phyloP scores from a whole-genome alignment of 1,140 invertebrate species.

The Aleiodes sp. region DNA sequence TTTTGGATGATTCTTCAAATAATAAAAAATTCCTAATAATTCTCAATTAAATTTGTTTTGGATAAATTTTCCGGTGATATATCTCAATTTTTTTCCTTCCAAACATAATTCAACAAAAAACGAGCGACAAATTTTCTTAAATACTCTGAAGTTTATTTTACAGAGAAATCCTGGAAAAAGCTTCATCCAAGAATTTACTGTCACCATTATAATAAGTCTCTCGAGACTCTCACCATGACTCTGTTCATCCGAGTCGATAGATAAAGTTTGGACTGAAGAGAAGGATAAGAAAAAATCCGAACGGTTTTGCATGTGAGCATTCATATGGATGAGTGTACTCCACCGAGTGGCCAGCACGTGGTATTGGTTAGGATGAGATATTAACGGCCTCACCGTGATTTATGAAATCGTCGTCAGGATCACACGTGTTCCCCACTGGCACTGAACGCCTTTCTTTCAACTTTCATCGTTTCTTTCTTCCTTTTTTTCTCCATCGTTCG shows the following conservation, averaged over 20 bases:
- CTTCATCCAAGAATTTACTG: neutral
- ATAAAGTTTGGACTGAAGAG: neutral
- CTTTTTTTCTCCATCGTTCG: slow-evolving; percentile 22
- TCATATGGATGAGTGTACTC: slow-evolving; percentile 18
- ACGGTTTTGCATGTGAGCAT: slow-evolving; percentile 7
- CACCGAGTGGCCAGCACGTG: slow-evolving; percentile 40
- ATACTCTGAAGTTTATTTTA: neutral
- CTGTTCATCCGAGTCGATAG: neutral
- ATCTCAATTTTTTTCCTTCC: too few relatives aligned
- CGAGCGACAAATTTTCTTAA: neutral
- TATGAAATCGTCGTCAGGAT: slow-evolving; percentile 37
- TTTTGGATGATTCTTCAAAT: too few relatives aligned
- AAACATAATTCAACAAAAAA: too few relatives aligned
- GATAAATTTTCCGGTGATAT: too few relatives aligned
- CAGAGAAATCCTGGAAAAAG: neutral
- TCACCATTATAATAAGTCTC: slow-evolving; percentile 6
- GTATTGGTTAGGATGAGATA: slow-evolving; percentile 40
- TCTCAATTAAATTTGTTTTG: too few relatives aligned
- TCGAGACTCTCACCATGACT: slow-evolving; percentile 5
- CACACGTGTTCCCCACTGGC: slow-evolving; percentile 35
- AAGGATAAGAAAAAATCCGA: neutral
- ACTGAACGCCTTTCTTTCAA: slow-evolving; percentile 38
- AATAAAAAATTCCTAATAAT: too few relatives aligned
- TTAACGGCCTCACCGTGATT: slow-evolving; percentile 35
- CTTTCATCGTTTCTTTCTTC: slow-evolving; percentile 23